phyloP scores from a whole-genome alignment of 2,888 invertebrate species.

The Eudemis profundana region DNA sequence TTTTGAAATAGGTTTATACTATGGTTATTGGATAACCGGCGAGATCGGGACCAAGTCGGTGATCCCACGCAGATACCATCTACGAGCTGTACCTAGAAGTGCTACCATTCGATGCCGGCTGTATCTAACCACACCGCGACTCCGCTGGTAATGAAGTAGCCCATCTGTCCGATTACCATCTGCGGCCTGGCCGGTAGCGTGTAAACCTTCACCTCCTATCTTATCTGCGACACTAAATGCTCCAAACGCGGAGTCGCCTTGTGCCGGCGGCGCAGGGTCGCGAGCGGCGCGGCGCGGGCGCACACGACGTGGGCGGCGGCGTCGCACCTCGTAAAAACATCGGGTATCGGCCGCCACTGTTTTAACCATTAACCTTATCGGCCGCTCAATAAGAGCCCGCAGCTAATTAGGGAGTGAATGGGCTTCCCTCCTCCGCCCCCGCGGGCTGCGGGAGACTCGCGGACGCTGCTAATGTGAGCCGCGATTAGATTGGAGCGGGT shows the following conservation, averaged over 20 bases:
- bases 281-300: slow-evolving; percentile 12
- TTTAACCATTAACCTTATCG: slow-evolving; percentile 45
- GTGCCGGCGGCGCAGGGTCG: slow-evolving; percentile 11
- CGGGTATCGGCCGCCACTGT: slow-evolving; percentile 55
- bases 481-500: slow-evolving; percentile 26
- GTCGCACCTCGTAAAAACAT: slow-evolving; percentile 56
- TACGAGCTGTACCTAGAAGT: slow-evolving; percentile 25
- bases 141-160: slow-evolving; percentile 13
- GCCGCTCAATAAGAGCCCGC: slow-evolving; percentile 60
- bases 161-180: slow-evolving; percentile 23
- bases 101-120: slow-evolving; percentile 11
- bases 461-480: slow-evolving; percentile 28
- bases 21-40: too few relatives aligned
- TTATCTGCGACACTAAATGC: slow-evolving; percentile 67
- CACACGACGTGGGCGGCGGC: slow-evolving; percentile 30
- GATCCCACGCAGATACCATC: slow-evolving; percentile 31
- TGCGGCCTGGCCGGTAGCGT: slow-evolving; percentile 36
- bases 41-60: not conserved
- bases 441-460: slow-evolving; percentile 22
- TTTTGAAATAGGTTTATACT: too few relatives aligned
- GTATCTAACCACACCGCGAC: slow-evolving; percentile 22
- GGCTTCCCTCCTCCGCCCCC: not conserved
- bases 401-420: slow-evolving; percentile 63
- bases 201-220: slow-evolving; percentile 55
- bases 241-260: slow-evolving; percentile 52